These are phyloP conservation scores for Prochilodus magdalenae DNA, from an alignment of 2,113 vertebrate genomes.

Conservation along the genomic window DNA sequence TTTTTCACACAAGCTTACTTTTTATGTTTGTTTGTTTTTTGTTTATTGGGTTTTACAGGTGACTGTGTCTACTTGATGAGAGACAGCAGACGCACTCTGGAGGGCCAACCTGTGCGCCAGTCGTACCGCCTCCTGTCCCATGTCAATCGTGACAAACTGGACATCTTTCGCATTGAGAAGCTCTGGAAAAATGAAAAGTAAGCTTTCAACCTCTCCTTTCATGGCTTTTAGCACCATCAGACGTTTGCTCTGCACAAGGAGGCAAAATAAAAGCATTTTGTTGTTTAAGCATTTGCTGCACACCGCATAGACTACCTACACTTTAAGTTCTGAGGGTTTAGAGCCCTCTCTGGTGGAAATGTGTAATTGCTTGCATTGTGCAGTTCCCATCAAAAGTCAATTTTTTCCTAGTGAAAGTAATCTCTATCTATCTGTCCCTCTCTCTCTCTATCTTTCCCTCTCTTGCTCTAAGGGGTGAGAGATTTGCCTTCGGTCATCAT, in stretches of 20 bases:
- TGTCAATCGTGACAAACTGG: conserved; percentile 94
- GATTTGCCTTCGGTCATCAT: conserved; percentile 97
- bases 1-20: neutral
- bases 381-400: too few species aligned
- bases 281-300: too few species aligned
- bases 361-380: too few species aligned
- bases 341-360: too few species aligned
- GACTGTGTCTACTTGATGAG: conserved; percentile 98
- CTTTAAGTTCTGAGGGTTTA: too few species aligned
- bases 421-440: too few species aligned
- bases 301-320: too few species aligned
- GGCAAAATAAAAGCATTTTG: too few species aligned
- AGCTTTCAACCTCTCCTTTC: conserved; percentile 35
- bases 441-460: neutral
- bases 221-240: neutral
- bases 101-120: conserved; percentile 94
- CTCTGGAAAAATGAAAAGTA: conserved; percentile 99
- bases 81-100: conserved; percentile 91
- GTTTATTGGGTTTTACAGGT: conserved; percentile 76
- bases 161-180: conserved; percentile 98
- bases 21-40: neutral
- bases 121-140: conserved; percentile 94
- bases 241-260: too few species aligned
- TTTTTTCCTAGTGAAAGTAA: too few species aligned
- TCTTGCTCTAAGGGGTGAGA: conserved; percentile 83